Percentiles rank a stretch among this genome's conserved stretches.
These are phyloP conservation scores for Drosophila setosimentum DNA, from an alignment of 2,888 invertebrate genomes.

Conservation along the genomic window DNA sequence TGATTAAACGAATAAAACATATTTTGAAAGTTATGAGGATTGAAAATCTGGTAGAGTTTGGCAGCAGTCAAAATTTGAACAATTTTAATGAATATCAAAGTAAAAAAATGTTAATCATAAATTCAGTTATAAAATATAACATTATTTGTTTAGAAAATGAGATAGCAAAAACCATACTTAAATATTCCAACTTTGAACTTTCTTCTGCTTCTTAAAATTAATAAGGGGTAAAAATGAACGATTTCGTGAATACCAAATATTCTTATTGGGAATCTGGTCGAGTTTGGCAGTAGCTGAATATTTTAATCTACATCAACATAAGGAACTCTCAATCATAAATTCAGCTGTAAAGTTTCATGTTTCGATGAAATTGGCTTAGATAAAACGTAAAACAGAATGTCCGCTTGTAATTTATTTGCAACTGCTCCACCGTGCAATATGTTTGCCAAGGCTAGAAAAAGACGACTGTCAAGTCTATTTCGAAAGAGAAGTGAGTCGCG, in stretches of 20 bases:
- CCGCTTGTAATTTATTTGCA: conserved; percentile 1
- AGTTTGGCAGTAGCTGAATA: background rate
- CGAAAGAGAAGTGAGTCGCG: conserved; percentile 21
- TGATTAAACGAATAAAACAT: background rate
- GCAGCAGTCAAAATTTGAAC: too few relatives aligned
- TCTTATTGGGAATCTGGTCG: background rate
- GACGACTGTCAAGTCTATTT: conserved; percentile 61
- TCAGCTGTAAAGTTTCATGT: background rate
- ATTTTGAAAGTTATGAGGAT: background rate
- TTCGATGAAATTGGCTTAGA: background rate
- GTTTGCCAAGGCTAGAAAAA: conserved; percentile 34
- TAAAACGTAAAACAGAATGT: background rate
- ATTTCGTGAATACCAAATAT: background rate
- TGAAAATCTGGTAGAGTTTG: background rate
- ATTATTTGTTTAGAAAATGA: background rate
- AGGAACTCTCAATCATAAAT: background rate
- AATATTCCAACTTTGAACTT: background rate
- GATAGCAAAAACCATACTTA: background rate
- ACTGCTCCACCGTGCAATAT: conserved; percentile 51
- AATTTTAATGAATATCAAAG: background rate
- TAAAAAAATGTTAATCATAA: background rate
- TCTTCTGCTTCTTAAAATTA: background rate
- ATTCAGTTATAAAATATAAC: too few relatives aligned
- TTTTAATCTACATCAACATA: background rate
- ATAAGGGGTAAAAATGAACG: background rate